Conservation (phyloP, 2,113 vertebrate genomes). For the Orientallactaga bullata region DNA sequence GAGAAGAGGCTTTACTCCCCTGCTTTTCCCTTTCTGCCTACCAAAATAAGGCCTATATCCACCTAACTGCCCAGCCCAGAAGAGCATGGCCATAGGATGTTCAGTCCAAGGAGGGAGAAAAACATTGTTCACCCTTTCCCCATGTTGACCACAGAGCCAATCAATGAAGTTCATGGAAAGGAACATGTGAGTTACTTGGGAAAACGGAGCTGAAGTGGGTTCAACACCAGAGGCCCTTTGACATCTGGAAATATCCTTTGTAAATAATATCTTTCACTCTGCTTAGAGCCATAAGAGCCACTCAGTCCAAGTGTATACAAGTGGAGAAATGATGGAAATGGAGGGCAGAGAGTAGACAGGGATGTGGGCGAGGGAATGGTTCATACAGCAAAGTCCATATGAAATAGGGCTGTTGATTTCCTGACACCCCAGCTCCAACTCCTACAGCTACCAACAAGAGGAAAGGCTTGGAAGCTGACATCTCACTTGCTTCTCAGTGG, state of each 20-base stretch:
- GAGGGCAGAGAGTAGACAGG: background rate
- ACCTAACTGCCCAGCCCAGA: background rate
- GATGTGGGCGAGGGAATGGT: background rate
- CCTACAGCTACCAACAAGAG: background rate
- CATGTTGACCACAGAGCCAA: background rate
- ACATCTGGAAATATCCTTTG: constrained; percentile 1
- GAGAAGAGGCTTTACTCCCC: fast-evolving
- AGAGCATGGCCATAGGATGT: background rate
- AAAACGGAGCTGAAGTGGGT: background rate
- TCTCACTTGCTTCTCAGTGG: background rate
- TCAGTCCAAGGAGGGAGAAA: background rate
- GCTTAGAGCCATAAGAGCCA: background rate
- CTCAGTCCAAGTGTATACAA: background rate
- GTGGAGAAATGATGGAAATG: background rate
- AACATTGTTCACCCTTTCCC: background rate
- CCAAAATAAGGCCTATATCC: background rate
- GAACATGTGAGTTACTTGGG: background rate
- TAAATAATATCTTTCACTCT: background rate
- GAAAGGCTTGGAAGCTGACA: background rate
- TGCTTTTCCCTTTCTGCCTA: background rate
- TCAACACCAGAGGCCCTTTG: background rate
- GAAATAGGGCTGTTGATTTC: background rate
- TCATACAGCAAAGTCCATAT: fast-evolving
- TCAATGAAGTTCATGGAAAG: background rate
- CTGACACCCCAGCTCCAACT: fast-evolving